These are phyloP conservation scores for Clarias batrachus DNA, from an alignment of 2,113 vertebrate genomes.

Conservation along the genomic window DNA sequence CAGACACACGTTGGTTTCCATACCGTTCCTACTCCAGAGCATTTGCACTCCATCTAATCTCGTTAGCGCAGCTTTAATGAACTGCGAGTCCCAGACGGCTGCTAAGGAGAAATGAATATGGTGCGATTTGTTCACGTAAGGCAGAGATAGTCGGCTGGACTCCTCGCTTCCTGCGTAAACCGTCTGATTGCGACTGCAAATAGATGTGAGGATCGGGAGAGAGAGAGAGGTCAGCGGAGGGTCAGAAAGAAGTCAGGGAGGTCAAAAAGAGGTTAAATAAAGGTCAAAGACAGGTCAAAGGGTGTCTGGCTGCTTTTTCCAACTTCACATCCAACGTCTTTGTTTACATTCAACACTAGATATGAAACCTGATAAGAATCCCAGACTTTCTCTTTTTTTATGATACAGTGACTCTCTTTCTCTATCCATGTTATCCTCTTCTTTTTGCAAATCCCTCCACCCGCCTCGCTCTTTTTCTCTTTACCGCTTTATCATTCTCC, in stretches of 20 bases:
- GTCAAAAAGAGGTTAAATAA: not conserved
- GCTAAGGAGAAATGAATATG: slow-evolving; percentile 54
- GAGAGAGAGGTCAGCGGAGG: slow-evolving; percentile 44
- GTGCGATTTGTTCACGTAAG: slow-evolving; percentile 51
- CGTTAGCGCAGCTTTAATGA: slow-evolving; percentile 58
- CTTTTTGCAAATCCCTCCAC: not conserved
- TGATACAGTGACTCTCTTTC: not conserved
- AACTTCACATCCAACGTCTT: not conserved
- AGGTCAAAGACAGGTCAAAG: not conserved
- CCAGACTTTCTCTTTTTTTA: not conserved
- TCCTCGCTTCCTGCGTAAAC: slow-evolving; percentile 50
- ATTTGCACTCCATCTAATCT: slow-evolving; percentile 53
- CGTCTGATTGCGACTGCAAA: slow-evolving; percentile 51
- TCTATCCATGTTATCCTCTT: not conserved
- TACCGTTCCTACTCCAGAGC: slow-evolving; percentile 42
- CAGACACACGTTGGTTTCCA: slow-evolving; percentile 8
- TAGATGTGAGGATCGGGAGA: slow-evolving; percentile 36
- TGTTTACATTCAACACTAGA: slow-evolving; percentile 9
- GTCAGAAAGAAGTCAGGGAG: slow-evolving; percentile 27
- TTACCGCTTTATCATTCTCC: not conserved
- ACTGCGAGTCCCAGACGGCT: slow-evolving; percentile 55
- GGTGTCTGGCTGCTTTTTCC: not conserved
- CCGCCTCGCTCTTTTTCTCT: not conserved
- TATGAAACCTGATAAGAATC: not conserved
- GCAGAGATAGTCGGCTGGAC: slow-evolving; percentile 32